These are phyloP conservation scores for Numida meleagris DNA, from an alignment of 2,113 vertebrate genomes.

Conservation along the genomic window DNA sequence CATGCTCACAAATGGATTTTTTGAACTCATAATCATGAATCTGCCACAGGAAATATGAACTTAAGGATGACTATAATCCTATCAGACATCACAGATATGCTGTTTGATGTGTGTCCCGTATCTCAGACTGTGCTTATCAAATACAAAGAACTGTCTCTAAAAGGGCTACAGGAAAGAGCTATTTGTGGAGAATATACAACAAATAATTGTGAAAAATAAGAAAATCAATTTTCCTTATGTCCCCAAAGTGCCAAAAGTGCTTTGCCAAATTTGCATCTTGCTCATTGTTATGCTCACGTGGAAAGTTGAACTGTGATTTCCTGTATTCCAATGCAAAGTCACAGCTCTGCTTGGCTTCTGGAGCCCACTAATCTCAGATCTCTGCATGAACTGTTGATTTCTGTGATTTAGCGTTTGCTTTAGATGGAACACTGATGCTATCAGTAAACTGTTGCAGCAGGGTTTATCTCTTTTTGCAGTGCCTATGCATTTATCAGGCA, in stretches of 20 bases:
- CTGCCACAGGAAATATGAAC: neutral
- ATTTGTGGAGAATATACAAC: neutral
- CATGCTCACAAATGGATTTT: neutral
- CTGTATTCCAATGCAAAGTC: neutral
- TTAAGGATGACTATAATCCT: neutral
- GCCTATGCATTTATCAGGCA: slow-evolving; percentile 40
- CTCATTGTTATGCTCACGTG: neutral
- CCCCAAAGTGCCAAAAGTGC: neutral
- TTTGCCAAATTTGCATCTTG: neutral
- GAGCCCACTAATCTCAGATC: slow-evolving; percentile 4
- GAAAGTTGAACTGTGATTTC: neutral
- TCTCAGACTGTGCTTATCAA: neutral
- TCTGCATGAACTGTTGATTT: slow-evolving; percentile 45
- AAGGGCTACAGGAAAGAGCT: neutral
- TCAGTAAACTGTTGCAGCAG: slow-evolving; percentile 1
- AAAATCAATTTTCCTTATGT: neutral
- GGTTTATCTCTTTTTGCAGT: slow-evolving; percentile 50
- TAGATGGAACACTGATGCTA: slow-evolving; percentile 38
- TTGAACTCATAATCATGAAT: neutral
- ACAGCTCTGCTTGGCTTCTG: neutral
- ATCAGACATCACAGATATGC: neutral
- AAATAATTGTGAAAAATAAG: neutral
- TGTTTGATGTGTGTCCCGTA: neutral
- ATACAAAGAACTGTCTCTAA: neutral
- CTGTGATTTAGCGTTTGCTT: neutral